Conservation (phyloP, 2,797 vertebrate genomes). For the Pseudochirops cupreus region DNA sequence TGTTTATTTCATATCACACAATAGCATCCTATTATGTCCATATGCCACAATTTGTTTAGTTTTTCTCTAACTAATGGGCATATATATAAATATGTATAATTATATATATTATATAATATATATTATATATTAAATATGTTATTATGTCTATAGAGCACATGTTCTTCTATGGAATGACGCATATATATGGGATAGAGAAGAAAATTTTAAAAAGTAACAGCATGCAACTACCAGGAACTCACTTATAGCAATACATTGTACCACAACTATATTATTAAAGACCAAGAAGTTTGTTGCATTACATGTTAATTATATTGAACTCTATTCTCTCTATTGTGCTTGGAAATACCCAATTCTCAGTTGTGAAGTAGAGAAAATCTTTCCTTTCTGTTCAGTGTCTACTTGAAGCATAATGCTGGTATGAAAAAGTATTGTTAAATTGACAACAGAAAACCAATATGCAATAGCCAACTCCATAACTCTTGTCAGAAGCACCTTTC, state of each 20-base stretch:
- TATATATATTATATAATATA: no score
- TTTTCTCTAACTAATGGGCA: not conserved
- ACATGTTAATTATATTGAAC: not conserved
- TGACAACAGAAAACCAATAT: not conserved
- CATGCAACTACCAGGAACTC: conserved; percentile 11
- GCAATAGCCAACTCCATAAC: not conserved
- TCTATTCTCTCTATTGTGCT: not conserved
- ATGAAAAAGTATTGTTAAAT: not conserved
- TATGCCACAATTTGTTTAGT: not conserved
- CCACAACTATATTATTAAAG: not conserved
- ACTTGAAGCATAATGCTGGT: not conserved
- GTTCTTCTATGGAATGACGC: conserved; percentile 3
- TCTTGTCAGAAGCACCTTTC: not conserved
- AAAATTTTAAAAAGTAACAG: not conserved
- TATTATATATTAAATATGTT: no score
- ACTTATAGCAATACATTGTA: not conserved
- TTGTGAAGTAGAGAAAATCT: conserved; percentile 11
- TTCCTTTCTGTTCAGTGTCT: rapidly evolving
- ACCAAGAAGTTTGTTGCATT: not conserved
- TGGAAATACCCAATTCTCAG: not conserved
- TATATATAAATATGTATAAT: not conserved
- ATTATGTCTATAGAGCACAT: not conserved
- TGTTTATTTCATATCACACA: not conserved
- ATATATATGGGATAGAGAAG: conserved; percentile 41
- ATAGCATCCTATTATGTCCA: not conserved